Percentiles rank a stretch among this genome's conserved stretches.
phyloP scores from a whole-genome alignment of 2,888 invertebrate species.

The Thereva nobilitata region DNA sequence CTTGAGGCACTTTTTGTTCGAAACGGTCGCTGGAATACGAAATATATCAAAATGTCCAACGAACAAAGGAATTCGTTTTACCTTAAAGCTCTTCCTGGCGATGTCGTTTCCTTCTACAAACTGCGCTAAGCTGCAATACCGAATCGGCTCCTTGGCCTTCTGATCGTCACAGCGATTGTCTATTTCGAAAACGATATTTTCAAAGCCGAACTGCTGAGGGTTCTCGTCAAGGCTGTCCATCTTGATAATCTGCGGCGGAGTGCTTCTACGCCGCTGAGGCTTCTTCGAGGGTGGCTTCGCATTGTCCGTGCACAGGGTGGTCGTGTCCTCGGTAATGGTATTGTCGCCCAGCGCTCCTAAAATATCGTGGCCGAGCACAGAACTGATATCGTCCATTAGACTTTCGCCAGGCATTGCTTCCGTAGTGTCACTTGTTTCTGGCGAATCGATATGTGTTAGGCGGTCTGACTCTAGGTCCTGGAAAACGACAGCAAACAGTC shows the following conservation, averaged over 20 bases:
- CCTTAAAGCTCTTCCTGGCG: slow-evolving; percentile 75
- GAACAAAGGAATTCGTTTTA: slow-evolving; percentile 40
- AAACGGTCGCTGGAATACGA: slow-evolving; percentile 9
- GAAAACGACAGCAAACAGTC: background rate
- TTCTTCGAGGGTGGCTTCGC: slow-evolving; percentile 37
- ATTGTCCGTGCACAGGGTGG: slow-evolving; percentile 64
- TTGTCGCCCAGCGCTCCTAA: slow-evolving; percentile 69
- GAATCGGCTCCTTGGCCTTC: slow-evolving; percentile 62
- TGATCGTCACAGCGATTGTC: slow-evolving; percentile 60
- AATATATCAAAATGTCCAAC: slow-evolving; percentile 2
- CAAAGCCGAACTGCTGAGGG: slow-evolving; percentile 67
- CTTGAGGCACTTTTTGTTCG: slow-evolving; percentile 37
- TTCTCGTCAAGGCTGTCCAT: slow-evolving; percentile 54
- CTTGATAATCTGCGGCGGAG: slow-evolving; percentile 62
- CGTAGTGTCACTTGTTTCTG: slow-evolving; percentile 76
- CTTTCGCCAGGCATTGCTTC: slow-evolving; percentile 78
- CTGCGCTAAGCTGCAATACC: slow-evolving; percentile 78
- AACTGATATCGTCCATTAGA: slow-evolving; percentile 77
- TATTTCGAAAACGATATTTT: slow-evolving; percentile 70
- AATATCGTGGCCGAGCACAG: slow-evolving; percentile 72
- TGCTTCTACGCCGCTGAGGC: slow-evolving; percentile 59
- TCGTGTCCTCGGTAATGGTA: slow-evolving; percentile 73
- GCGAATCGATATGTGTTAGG: slow-evolving; percentile 81
- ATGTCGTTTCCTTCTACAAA: slow-evolving; percentile 85
- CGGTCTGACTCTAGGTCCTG: slow-evolving; percentile 58